phyloP scores from a whole-genome alignment of 2,888 invertebrate species.

The Calameuta filiformis region DNA sequence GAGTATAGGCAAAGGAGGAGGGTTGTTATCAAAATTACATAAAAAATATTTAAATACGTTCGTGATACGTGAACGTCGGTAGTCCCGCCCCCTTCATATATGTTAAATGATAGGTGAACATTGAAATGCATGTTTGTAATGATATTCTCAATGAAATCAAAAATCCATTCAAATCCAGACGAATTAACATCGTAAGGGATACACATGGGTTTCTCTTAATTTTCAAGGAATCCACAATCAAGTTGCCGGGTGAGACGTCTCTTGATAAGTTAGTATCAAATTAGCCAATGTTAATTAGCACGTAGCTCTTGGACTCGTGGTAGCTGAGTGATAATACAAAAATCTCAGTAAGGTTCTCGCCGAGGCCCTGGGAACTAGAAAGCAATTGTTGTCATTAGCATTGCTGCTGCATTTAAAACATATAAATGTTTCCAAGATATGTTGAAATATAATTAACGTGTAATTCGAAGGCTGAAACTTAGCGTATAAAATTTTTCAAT shows the following conservation, averaged over 20 bases:
- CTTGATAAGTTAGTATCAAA: neutral
- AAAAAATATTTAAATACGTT: neutral
- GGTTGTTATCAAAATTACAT: neutral
- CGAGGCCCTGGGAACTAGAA: conserved; percentile 21
- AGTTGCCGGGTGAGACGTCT: neutral
- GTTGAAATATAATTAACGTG: neutral
- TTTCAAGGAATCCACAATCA: neutral
- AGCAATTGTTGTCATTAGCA: conserved; percentile 10
- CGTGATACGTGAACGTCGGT: neutral
- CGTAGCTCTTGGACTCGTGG: neutral
- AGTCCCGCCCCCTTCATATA: neutral
- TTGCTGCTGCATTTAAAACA: neutral
- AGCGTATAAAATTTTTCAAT: neutral
- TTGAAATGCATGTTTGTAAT: neutral
- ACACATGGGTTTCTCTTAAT: neutral
- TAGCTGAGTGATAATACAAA: neutral
- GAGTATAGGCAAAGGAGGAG: neutral
- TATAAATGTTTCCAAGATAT: neutral
- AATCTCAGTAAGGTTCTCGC: neutral
- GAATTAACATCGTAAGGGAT: neutral
- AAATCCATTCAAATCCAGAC: neutral
- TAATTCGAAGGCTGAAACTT: neutral
- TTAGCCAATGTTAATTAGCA: no score
- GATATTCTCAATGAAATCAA: neutral
- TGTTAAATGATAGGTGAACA: neutral